These are phyloP conservation scores for Puntigrus tetrazona DNA, from an alignment of 2,113 vertebrate species.

Conservation along the genomic window DNA sequence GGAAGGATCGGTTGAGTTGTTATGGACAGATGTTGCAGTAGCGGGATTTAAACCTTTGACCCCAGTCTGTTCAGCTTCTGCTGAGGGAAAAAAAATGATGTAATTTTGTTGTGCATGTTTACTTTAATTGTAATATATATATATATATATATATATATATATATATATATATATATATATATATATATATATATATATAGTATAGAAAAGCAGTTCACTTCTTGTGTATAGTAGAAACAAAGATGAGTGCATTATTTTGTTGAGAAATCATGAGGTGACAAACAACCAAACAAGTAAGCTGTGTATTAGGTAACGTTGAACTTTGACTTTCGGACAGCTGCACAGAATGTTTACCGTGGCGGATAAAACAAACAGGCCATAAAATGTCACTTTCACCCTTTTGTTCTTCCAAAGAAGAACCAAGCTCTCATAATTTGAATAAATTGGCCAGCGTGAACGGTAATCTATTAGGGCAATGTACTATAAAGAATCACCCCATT, in stretches of 20 bases:
- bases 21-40: not conserved
- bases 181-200: too few species aligned
- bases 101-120: not conserved
- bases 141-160: too few species aligned
- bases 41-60: not conserved
- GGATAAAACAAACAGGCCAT: not conserved
- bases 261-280: not conserved
- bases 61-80: not conserved
- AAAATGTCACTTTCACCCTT: not conserved
- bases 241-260: not conserved
- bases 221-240: too few species aligned
- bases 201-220: not conserved
- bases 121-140: not conserved
- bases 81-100: not conserved
- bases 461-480: not conserved
- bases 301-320: not conserved
- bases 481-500: slow-evolving; percentile 16
- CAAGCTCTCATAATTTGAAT: not conserved
- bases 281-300: not conserved
- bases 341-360: not conserved
- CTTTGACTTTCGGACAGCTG: slow-evolving; percentile 5
- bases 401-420: not conserved
- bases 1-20: not conserved
- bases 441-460: not conserved
- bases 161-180: too few species aligned